Conservation (phyloP, 2,113 vertebrate genomes). For the Menidia beryllina region DNA sequence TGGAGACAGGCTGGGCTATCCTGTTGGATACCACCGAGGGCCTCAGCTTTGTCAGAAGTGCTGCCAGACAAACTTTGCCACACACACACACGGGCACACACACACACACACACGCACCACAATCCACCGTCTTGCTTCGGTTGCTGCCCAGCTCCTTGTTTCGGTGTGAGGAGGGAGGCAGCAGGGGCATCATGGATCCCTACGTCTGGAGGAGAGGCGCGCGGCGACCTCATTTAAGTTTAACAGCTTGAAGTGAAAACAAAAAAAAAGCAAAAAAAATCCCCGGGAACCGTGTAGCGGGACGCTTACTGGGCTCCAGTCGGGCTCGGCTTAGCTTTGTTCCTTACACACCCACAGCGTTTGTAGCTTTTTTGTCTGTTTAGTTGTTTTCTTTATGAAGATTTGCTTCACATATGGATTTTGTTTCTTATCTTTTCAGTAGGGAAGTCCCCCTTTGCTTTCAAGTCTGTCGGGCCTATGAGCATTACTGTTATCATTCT, state of each 20-base stretch:
- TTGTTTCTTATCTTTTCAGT: conserved; percentile 30
- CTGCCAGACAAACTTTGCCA: conserved; percentile 65
- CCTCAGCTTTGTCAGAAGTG: conserved; percentile 69
- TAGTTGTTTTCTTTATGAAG: conserved; percentile 60
- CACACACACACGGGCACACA: conserved; percentile 40
- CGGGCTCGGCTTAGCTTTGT: conserved; percentile 9
- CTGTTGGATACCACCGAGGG: conserved; percentile 64
- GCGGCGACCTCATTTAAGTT: neutral
- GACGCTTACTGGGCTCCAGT: conserved; percentile 31
- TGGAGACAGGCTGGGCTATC: conserved; percentile 62
- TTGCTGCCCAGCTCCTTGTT: conserved; percentile 37
- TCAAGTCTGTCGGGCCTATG: neutral
- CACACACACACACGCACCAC: conserved; percentile 29
- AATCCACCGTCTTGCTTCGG: conserved; percentile 11
- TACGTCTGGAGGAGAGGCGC: conserved; percentile 4
- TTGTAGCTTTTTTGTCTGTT: conserved; percentile 22
- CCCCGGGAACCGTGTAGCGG: conserved; percentile 22
- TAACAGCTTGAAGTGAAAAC: conserved; percentile 19
- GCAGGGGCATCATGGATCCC: neutral
- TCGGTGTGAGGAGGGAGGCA: conserved; percentile 18
- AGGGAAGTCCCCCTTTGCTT: conserved; percentile 33
- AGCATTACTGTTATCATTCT: conserved; percentile 32
- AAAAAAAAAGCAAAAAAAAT: too few species aligned
- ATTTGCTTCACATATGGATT: conserved; percentile 61
- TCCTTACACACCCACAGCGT: neutral